Evolutionary conservation across 1,140 invertebrate species (phyloP).

Genomic region (Pollicipes pollicipes): DNA sequence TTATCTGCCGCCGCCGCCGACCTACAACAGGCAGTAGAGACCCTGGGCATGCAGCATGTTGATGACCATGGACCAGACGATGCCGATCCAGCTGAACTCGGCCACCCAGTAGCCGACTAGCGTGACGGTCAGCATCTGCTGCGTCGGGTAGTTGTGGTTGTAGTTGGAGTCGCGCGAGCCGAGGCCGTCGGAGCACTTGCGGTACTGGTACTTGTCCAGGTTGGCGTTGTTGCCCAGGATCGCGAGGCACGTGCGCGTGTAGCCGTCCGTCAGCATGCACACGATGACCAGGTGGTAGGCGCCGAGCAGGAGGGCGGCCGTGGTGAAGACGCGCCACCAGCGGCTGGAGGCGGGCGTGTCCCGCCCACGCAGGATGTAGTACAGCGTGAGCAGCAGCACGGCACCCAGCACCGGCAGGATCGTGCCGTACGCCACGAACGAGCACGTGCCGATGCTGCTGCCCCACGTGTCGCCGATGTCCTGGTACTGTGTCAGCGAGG

Average conservation of each 20-base stretch:
- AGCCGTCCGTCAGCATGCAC: not conserved
- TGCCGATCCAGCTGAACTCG: not conserved
- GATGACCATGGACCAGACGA: not conserved
- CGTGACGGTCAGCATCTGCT: not conserved
- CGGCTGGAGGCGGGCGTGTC: not conserved
- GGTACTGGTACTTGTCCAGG: not conserved
- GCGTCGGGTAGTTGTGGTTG: slow-evolving; percentile 1
- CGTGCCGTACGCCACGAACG: not conserved
- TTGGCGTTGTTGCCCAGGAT: not conserved
- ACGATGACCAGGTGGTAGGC: not conserved
- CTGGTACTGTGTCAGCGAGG: not conserved
- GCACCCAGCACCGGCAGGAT: not conserved
- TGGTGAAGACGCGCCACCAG: not conserved
- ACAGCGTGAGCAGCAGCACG: not conserved
- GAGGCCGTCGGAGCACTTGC: not conserved
- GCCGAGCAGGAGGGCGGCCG: not conserved
- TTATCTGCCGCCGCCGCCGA: too few species aligned
- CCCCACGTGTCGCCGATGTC: not conserved
- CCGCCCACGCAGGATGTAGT: not conserved
- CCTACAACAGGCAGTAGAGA: not conserved
- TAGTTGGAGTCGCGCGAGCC: not conserved
- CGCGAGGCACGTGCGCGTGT: not conserved
- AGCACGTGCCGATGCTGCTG: not conserved
- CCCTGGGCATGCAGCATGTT: not conserved
- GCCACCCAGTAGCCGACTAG: not conserved